A percentile compares a stretch with the other conserved stretches of the same genome.
Evolutionary conservation across 2,797 vertebrate genomes (phyloP).

Genomic region (Microhierax caerulescens): DNA sequence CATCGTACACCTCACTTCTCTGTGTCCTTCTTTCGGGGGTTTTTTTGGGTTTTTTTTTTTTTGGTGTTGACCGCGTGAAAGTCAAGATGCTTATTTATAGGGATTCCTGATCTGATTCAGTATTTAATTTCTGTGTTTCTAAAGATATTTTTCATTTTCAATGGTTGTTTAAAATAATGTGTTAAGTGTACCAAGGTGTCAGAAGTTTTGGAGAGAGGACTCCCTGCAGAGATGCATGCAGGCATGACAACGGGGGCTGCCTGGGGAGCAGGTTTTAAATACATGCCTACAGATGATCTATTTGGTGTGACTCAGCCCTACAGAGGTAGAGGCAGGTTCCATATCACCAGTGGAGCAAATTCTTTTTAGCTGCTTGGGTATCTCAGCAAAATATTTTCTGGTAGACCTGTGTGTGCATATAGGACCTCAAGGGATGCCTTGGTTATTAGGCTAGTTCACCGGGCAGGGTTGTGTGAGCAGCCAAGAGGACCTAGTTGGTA

Average conservation of each 20-base stretch:
- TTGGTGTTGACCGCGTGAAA: not conserved
- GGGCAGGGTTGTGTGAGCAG: not conserved
- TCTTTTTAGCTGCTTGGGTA: not conserved
- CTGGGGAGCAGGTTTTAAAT: not conserved
- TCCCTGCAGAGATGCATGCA: not conserved
- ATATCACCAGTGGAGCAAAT: not conserved
- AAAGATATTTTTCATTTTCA: not conserved
- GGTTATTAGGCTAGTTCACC: not conserved
- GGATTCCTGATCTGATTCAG: not conserved
- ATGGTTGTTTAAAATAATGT: not conserved
- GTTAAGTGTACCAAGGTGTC: not conserved
- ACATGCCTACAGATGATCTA: not conserved
- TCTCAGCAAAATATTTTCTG: not conserved
- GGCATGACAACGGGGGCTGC: not conserved
- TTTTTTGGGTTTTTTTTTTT: not conserved
- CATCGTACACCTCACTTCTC: fast-evolving
- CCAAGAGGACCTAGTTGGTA: not conserved
- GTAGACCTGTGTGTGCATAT: not conserved
- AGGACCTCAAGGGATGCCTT: not conserved
- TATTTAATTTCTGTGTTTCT: not conserved
- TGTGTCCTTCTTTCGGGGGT: not conserved
- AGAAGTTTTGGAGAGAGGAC: not conserved
- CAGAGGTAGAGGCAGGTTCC: not conserved
- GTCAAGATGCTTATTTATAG: not conserved
- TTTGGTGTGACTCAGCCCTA: not conserved